These are phyloP conservation scores for Volucella bombylans DNA, from an alignment of 2,888 invertebrate species.

Conservation along the genomic window DNA sequence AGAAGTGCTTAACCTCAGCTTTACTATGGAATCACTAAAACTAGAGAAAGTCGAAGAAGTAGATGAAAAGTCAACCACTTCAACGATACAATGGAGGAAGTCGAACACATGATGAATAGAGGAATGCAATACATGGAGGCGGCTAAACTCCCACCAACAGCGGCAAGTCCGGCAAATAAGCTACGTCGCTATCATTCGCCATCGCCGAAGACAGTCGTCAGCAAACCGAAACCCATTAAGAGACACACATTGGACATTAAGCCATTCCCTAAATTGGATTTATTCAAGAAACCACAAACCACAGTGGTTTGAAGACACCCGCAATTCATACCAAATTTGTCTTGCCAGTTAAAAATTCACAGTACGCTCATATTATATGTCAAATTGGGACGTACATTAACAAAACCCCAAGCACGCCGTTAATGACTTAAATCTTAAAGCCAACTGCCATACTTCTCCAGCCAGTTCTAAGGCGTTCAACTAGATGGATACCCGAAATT, in stretches of 20 bases:
- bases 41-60: slow-evolving; percentile 30
- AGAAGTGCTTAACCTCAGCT: slow-evolving; percentile 46
- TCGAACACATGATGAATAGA: slow-evolving; percentile 81
- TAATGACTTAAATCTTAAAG: slow-evolving; percentile 79
- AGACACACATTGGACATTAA: slow-evolving; percentile 64
- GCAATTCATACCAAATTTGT: slow-evolving; percentile 72
- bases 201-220: slow-evolving; percentile 69
- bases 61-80: slow-evolving; percentile 78
- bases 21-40: slow-evolving; percentile 33
- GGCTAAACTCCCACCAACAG: slow-evolving; percentile 57
- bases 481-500: slow-evolving; percentile 77
- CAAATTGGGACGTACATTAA: slow-evolving; percentile 82
- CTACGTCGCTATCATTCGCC: slow-evolving; percentile 63
- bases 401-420: slow-evolving; percentile 80
- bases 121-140: slow-evolving; percentile 79
- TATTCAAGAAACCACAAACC: slow-evolving; percentile 76
- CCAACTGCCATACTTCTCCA: slow-evolving; percentile 65
- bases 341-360: slow-evolving; percentile 70
- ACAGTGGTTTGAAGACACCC: slow-evolving; percentile 54
- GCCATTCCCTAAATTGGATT: slow-evolving; percentile 75
- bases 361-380: slow-evolving; percentile 81
- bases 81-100: slow-evolving; percentile 83
- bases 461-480: slow-evolving; percentile 76
- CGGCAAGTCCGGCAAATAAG: slow-evolving; percentile 72
- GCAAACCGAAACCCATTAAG: slow-evolving; percentile 61